phyloP scores from a whole-genome alignment of 2,888 invertebrate genomes.

The Pecten maximus region DNA sequence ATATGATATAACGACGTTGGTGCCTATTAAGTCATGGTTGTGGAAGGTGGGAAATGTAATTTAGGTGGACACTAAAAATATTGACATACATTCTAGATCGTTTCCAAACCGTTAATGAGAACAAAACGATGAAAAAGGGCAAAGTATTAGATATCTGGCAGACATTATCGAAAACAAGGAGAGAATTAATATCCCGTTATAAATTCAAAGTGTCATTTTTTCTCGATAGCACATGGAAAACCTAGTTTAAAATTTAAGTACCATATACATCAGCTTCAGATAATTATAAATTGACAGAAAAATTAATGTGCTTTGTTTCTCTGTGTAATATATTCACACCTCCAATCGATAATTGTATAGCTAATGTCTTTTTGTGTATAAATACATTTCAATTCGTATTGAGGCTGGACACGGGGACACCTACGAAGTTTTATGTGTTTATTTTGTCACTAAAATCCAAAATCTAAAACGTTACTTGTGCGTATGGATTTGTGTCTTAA shows the following conservation, averaged over 20 bases:
- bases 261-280: too few species aligned
- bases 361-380: too few species aligned
- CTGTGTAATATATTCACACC: too few species aligned
- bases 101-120: not conserved
- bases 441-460: too few species aligned
- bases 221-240: not conserved
- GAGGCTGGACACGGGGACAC: too few species aligned
- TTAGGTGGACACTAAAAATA: not conserved
- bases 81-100: not conserved
- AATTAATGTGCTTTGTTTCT: too few species aligned
- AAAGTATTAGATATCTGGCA: not conserved
- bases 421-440: too few species aligned
- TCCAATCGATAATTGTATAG: too few species aligned
- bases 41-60: not conserved
- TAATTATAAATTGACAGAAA: too few species aligned
- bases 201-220: not conserved
- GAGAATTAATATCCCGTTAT: not conserved
- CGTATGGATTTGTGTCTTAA: too few species aligned
- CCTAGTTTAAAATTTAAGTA: not conserved
- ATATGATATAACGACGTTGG: not conserved
- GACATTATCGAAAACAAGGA: not conserved
- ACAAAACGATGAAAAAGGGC: not conserved
- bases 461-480: too few species aligned
- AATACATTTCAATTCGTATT: too few species aligned
- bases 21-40: not conserved